phyloP scores from a whole-genome alignment of 2,797 vertebrate genomes.

The Chelonia mydas region DNA sequence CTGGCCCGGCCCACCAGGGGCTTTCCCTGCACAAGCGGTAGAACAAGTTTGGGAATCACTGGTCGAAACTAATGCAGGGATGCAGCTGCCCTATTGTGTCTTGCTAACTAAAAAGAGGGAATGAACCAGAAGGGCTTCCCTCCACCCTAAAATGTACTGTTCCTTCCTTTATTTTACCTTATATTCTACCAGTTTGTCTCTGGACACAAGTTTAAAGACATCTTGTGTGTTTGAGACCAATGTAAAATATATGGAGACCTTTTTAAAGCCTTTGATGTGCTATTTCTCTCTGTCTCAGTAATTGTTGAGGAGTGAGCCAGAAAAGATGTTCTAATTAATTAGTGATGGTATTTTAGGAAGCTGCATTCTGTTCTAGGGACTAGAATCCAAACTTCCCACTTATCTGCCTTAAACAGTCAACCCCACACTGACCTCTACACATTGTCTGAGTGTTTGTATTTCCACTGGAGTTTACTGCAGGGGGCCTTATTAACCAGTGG shows the following conservation, averaged over 20 bases:
- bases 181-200: constrained; percentile 2
- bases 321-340: constrained; percentile 79
- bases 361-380: constrained; percentile 57
- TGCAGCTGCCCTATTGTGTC: background rate
- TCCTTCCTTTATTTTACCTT: background rate
- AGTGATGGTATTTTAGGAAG: constrained; percentile 75
- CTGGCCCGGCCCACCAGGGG: no score
- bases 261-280: constrained; percentile 66
- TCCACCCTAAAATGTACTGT: background rate
- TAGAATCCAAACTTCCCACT: constrained; percentile 77
- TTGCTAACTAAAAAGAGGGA: background rate
- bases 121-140: accelerated
- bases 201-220: constrained; percentile 32
- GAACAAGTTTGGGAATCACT: no score
- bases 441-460: constrained; percentile 70
- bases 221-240: constrained; percentile 52
- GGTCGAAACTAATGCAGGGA: accelerated
- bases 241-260: constrained; percentile 48
- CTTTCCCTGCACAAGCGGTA: no score
- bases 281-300: constrained; percentile 74
- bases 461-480: constrained; percentile 70
- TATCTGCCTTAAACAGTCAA: constrained; percentile 64
- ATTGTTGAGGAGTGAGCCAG: constrained; percentile 75
- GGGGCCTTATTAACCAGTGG: constrained; percentile 73
- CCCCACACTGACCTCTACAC: constrained; percentile 50